These are phyloP conservation scores for Eugnorisma glareosa DNA, from an alignment of 2,888 invertebrate species.

Conservation along the genomic window DNA sequence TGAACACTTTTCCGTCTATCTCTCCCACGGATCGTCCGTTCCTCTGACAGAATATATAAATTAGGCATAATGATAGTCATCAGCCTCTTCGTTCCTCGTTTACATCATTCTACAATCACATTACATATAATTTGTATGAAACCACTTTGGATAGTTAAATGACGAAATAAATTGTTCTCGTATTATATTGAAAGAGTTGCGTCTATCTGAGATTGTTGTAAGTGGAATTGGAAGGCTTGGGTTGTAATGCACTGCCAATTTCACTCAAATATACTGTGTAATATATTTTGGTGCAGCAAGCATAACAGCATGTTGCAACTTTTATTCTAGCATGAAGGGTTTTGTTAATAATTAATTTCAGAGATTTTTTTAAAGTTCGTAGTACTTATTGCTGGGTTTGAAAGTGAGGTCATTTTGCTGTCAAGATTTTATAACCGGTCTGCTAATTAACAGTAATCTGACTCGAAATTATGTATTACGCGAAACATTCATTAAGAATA, in stretches of 20 bases:
- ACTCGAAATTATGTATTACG: neutral
- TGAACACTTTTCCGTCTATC: constrained; percentile 64
- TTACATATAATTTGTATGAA: constrained; percentile 75
- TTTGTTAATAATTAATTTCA: neutral
- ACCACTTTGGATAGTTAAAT: constrained; percentile 71
- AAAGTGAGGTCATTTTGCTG: neutral
- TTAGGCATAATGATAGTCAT: constrained; percentile 86
- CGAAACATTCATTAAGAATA: neutral
- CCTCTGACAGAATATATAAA: constrained; percentile 86
- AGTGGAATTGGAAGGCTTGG: constrained; percentile 41
- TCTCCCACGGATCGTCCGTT: constrained; percentile 77
- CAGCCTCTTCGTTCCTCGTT: constrained; percentile 81
- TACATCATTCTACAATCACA: constrained; percentile 84
- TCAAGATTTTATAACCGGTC: neutral
- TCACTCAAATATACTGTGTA: constrained; percentile 15
- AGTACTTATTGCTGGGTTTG: neutral
- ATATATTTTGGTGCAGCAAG: constrained; percentile 7
- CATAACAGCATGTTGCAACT: neutral
- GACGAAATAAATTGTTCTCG: constrained; percentile 70
- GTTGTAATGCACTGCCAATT: constrained; percentile 40
- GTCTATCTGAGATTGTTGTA: constrained; percentile 52
- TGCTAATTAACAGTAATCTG: neutral
- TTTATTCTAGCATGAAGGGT: neutral
- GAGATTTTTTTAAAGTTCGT: no score
- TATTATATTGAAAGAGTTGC: constrained; percentile 63